Evolutionary conservation across 2,888 invertebrate genomes (phyloP).

Genomic region (Agrotis puta): DNA sequence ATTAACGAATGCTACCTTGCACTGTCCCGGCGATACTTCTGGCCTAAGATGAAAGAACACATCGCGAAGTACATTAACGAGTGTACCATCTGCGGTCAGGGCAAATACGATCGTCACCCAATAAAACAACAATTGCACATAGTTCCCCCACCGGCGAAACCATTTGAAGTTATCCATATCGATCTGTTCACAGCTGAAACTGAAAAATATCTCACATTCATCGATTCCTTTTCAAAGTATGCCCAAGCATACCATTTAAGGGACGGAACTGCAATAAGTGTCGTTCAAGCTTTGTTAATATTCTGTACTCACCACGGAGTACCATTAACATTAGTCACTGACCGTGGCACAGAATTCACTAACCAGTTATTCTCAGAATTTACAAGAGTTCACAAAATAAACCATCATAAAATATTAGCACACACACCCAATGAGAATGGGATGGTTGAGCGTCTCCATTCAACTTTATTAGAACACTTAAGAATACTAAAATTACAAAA

Average conservation of each 20-base stretch:
- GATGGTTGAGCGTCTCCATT: not conserved
- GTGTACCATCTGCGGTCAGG: conserved; percentile 53
- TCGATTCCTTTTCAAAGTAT: not conserved
- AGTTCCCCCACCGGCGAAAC: not conserved
- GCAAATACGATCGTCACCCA: conserved; percentile 27
- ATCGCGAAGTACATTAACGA: conserved; percentile 16
- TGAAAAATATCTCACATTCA: not conserved
- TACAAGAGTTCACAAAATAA: not conserved
- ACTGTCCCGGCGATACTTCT: not conserved
- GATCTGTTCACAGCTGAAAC: not conserved
- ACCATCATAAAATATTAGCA: not conserved
- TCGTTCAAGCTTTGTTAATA: conserved; percentile 1
- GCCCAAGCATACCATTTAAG: not conserved
- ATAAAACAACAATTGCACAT: not conserved
- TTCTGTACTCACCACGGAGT: conserved; percentile 1
- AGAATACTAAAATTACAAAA: not conserved
- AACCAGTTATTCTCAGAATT: conserved; percentile 4
- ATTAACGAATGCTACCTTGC: conserved; percentile 10
- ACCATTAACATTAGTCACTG: not conserved
- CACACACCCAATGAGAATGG: not conserved
- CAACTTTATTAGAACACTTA: not conserved
- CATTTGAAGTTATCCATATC: not conserved
- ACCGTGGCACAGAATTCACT: conserved; percentile 4
- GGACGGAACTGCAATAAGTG: not conserved
- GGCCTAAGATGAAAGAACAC: not conserved